Percentiles rank a stretch among this genome's conserved stretches.
Evolutionary conservation across 2,888 invertebrate species (phyloP).

Genomic region (Yponomeuta plumbellus): DNA sequence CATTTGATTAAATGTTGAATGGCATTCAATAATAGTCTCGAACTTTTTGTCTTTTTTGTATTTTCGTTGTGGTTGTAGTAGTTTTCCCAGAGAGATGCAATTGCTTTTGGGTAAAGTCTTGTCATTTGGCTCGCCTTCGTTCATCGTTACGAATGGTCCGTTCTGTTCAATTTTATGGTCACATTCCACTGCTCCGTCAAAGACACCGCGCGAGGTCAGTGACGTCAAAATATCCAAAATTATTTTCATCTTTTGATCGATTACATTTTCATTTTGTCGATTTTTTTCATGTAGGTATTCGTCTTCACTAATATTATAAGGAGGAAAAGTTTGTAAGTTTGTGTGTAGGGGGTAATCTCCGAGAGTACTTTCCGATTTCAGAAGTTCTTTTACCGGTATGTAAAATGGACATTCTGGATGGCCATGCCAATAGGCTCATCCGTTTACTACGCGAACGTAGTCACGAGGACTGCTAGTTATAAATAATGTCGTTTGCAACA

Average conservation of each 20-base stretch:
- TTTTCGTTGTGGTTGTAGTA: background rate
- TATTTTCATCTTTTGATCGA: background rate
- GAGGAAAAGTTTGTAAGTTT: too few species aligned
- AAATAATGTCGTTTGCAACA: too few species aligned
- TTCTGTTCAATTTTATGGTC: constrained; percentile 14
- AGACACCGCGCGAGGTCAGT: constrained; percentile 14
- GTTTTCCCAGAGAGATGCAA: background rate
- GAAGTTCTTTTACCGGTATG: too few species aligned
- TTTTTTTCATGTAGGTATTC: too few species aligned
- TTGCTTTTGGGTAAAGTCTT: constrained; percentile 40
- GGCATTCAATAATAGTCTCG: background rate
- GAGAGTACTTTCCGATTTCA: too few species aligned
- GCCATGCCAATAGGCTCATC: too few species aligned
- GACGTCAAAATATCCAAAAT: constrained; percentile 8
- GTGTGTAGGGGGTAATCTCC: too few species aligned
- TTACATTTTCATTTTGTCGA: background rate
- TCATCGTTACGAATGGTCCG: constrained; percentile 14
- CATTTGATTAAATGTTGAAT: background rate
- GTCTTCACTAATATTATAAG: too few species aligned
- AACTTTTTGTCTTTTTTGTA: background rate
- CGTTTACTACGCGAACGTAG: too few species aligned
- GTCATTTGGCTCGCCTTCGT: constrained; percentile 48
- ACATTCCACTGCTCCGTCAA: constrained; percentile 17
- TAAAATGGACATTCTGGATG: too few species aligned
- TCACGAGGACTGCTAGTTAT: too few species aligned